Evolutionary conservation across 2,888 invertebrate species (phyloP), one percentile per base, ranked within the genome.

Genomic region (Carcina quercana): DNA sequence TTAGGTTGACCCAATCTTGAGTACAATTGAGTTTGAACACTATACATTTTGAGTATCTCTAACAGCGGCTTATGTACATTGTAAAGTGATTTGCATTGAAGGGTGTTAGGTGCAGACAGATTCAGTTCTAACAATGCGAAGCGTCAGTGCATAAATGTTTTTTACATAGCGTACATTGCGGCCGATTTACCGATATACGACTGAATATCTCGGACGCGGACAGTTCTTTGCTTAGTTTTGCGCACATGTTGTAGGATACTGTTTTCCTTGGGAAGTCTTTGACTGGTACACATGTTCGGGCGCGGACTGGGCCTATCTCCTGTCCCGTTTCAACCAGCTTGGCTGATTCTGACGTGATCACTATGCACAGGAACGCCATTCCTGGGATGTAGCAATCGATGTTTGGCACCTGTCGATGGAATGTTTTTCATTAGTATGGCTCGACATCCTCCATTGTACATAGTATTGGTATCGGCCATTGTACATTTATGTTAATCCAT

Each of bases 301-400:
- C 83, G 35, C 82, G 73, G 25, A 83, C 79, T 2, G 82, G 80
- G 0, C 83, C 82, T 40, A 82, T 79, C 50, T 82, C 79, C 44
- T 76, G 75, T 0, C 78, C 79, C 13, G 75, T 73, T 41, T 80
- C 80, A 35, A 80, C 82, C 10, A 82, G 49, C 41, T 78, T 82
- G 5, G 80, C 80, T 0, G 79, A 78, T 47, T 83, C 80, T 0
- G 82, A 74, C 0, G 82, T 83, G 45, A 83, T 80, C 24, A 80
- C 69, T 40, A 82, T 69, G 51, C 83, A 83, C 21, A 75, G 54
- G 52, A 82, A 82, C 21, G 62, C 73, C 79, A 82, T 79, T 15
- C 80, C 79, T n/a, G 79, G 80, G 35, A 80, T 80, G 59, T 80
- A 80, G 53, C 83, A 83, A 46, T 82, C 80, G 26, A 80, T 80